phyloP scores from a whole-genome alignment of 1,140 invertebrate genomes.

The Oryctes rhinoceros region DNA sequence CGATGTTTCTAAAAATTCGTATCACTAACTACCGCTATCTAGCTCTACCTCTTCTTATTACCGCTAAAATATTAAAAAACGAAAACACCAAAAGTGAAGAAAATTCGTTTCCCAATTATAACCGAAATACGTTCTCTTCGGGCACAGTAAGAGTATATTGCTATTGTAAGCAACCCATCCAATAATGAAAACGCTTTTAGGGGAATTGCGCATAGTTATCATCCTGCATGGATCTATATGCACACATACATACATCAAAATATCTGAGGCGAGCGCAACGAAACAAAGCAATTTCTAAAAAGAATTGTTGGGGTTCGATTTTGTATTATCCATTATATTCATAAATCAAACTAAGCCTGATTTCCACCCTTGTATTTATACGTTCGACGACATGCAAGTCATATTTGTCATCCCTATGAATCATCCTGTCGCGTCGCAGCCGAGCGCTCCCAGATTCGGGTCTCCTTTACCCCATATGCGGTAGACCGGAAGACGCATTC shows the following conservation, averaged over 20 bases:
- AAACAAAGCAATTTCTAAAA: slow-evolving; percentile 34
- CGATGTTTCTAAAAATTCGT: too few species aligned
- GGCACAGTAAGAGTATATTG: too few species aligned
- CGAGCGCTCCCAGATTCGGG: background rate
- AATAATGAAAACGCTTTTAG: too few species aligned
- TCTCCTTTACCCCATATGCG: background rate
- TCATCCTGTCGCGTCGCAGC: slow-evolving; percentile 26
- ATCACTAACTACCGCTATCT: too few species aligned
- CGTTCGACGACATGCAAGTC: slow-evolving; percentile 40
- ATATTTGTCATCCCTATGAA: slow-evolving; percentile 40
- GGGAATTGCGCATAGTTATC: too few species aligned
- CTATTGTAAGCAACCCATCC: too few species aligned
- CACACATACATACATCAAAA: background rate
- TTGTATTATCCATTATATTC: slow-evolving; percentile 35
- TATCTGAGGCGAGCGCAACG: background rate
- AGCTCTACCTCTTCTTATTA: too few species aligned
- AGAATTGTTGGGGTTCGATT: slow-evolving; percentile 25
- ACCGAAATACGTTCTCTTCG: too few species aligned
- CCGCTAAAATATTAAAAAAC: too few species aligned
- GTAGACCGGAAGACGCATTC: slow-evolving; percentile 7
- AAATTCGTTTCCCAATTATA: too few species aligned
- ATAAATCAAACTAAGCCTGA: slow-evolving; percentile 40
- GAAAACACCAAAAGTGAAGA: too few species aligned
- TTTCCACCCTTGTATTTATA: slow-evolving; percentile 39
- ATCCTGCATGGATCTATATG: too few species aligned